Evolutionary conservation across 2,113 vertebrate genomes (phyloP).

Genomic region (Galemys pyrenaicus): DNA sequence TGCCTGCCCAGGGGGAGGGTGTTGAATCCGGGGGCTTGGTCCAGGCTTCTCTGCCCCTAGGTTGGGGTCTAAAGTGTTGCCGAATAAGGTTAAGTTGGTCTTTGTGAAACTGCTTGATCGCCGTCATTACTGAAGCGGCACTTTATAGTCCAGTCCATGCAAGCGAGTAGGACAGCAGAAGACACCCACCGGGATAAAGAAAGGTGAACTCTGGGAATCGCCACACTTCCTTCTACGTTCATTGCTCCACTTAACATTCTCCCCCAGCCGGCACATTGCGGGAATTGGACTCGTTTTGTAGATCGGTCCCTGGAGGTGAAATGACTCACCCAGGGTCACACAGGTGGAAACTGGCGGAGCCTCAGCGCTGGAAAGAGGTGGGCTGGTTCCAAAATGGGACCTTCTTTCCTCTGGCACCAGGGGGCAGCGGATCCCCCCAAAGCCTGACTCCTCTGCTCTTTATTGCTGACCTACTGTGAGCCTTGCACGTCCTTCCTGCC

Average conservation of each 20-base stretch:
- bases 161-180: background rate
- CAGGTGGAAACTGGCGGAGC: background rate
- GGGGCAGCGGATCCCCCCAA: background rate
- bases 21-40: rapidly evolving
- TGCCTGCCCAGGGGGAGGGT: background rate
- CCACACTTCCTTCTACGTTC: background rate
- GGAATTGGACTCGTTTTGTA: background rate
- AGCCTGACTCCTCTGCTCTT: background rate
- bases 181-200: background rate
- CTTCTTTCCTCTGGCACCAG: background rate
- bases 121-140: background rate
- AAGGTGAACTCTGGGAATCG: background rate
- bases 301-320: background rate
- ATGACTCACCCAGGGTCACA: background rate
- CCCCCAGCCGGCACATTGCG: background rate
- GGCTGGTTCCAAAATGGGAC: background rate
- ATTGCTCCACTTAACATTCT: background rate
- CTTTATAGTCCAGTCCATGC: background rate
- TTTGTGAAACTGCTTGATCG: background rate
- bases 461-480: background rate
- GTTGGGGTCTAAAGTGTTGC: too few species aligned
- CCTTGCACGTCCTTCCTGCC: background rate
- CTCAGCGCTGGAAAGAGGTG: background rate
- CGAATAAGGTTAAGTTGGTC: background rate
- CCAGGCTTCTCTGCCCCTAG: background rate